A percentile compares a stretch with the other conserved stretches of the same genome.
Evolutionary conservation across 2,797 vertebrate genomes (phyloP).

Genomic region (Chrysocyon brachyurus): DNA sequence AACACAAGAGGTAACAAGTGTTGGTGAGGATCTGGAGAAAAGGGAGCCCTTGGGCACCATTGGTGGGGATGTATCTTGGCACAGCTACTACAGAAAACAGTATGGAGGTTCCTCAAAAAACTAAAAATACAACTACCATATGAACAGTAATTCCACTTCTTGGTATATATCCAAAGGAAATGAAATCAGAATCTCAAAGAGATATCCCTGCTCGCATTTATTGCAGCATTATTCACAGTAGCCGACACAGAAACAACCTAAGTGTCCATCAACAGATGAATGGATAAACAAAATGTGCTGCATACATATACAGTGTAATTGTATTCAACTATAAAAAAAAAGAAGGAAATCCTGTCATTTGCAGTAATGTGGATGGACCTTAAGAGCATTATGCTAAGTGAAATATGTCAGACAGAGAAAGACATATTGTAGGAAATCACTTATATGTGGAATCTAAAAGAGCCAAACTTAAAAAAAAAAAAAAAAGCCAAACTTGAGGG

Average conservation of each 20-base stretch:
- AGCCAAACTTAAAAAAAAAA: neutral
- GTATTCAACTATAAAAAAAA: neutral
- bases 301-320: neutral
- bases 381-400: neutral
- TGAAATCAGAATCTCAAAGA: neutral
- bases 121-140: neutral
- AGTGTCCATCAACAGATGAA: neutral
- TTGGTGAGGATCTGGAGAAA: neutral
- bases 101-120: constrained; percentile 7
- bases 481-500: neutral
- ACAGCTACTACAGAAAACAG: neutral
- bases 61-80: neutral
- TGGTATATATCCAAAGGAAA: neutral
- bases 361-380: neutral
- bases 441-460: constrained; percentile 22
- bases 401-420: neutral
- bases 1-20: neutral
- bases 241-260: neutral
- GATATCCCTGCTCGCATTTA: neutral
- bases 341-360: constrained; percentile 28
- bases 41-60: neutral
- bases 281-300: neutral
- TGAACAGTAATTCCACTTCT: neutral
- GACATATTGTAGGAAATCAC: neutral
- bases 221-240: neutral